phyloP scores from a whole-genome alignment of 1,140 invertebrate species.

The Cotesia vestalis region DNA sequence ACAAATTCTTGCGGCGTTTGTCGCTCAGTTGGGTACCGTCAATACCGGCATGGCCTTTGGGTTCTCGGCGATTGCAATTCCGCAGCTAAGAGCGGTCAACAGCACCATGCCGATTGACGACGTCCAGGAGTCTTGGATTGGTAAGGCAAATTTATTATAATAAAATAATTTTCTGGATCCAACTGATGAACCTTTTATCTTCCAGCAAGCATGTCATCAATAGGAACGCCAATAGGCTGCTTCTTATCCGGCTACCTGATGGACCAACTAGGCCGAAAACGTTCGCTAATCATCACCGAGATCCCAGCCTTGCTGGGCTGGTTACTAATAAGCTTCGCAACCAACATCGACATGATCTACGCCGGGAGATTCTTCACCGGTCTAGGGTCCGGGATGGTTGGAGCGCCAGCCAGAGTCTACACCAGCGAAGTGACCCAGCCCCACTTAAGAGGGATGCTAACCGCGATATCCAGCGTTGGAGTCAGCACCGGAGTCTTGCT shows the following conservation, averaged over 20 bases:
- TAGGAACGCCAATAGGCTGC: conserved; percentile 77
- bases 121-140: conserved; percentile 77
- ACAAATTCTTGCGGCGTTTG: conserved; percentile 71
- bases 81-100: conserved; percentile 69
- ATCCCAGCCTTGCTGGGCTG: conserved; percentile 76
- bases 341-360: conserved; percentile 72
- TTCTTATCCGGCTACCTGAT: conserved; percentile 76
- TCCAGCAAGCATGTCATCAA: conserved; percentile 76
- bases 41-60: conserved; percentile 79
- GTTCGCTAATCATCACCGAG: conserved; percentile 74
- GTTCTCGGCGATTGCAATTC: conserved; percentile 76
- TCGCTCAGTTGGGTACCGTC: conserved; percentile 75
- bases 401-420: conserved; percentile 74
- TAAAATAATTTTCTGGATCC: no score
- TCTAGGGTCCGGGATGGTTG: conserved; percentile 76
- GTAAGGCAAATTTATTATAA: conserved; percentile 58
- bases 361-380: conserved; percentile 72
- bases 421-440: conserved; percentile 76
- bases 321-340: conserved; percentile 71
- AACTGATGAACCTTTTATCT: not conserved
- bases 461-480: conserved; percentile 72
- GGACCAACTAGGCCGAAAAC: conserved; percentile 73
- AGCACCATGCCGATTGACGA: conserved; percentile 69
- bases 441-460: conserved; percentile 74
- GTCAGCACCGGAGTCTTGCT: conserved; percentile 72